Conservation (phyloP, 2,113 vertebrate species). For the Cyprinodon variegatus region DNA sequence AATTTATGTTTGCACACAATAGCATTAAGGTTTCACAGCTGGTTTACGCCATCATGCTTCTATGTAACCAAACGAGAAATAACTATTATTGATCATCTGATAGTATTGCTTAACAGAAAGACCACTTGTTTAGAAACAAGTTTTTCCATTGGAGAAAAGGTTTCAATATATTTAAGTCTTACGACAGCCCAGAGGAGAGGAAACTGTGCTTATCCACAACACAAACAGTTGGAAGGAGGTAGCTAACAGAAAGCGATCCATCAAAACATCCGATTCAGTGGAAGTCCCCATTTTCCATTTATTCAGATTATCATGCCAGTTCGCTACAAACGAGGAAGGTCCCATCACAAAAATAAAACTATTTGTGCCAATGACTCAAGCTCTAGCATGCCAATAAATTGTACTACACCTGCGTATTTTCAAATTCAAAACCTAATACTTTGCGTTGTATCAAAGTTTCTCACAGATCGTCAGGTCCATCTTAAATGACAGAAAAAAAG, state of each 20-base stretch:
- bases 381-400: background rate
- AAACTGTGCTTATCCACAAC: slow-evolving; percentile 38
- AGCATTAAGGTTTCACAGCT: background rate
- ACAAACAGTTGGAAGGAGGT: slow-evolving; percentile 23
- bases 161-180: slow-evolving; percentile 20
- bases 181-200: slow-evolving; percentile 24
- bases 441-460: background rate
- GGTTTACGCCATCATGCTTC: background rate
- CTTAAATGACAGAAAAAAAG: slow-evolving; percentile 3
- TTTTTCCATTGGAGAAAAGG: slow-evolving; percentile 33
- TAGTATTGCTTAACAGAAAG: slow-evolving; percentile 31
- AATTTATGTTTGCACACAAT: slow-evolving; percentile 11
- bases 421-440: background rate
- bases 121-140: slow-evolving; percentile 9
- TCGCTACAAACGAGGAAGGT: background rate
- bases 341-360: background rate
- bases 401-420: slow-evolving; percentile 1
- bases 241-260: slow-evolving; percentile 32
- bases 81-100: slow-evolving; percentile 6
- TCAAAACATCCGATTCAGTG: background rate
- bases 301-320: background rate
- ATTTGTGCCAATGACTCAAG: slow-evolving; percentile 22
- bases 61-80: slow-evolving; percentile 40
- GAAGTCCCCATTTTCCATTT: slow-evolving; percentile 4
- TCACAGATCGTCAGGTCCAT: slow-evolving; percentile 14